Evolutionary conservation across 2,113 vertebrate species (phyloP).

Genomic region (Bungarus multicinctus): DNA sequence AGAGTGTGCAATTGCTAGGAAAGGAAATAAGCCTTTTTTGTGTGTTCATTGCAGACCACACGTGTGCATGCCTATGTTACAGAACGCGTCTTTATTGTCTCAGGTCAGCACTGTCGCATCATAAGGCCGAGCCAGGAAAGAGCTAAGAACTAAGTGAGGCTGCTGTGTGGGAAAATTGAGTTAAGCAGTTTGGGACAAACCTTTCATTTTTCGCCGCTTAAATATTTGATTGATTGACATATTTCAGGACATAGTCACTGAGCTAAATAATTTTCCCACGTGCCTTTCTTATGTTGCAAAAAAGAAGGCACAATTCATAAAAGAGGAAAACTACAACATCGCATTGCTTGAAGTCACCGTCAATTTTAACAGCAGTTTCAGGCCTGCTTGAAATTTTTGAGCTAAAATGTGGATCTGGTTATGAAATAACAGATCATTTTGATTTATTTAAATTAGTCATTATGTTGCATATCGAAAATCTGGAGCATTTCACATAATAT

Average conservation of each 20-base stretch:
- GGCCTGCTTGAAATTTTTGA: slow-evolving; percentile 20
- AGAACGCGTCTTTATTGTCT: slow-evolving; percentile 8
- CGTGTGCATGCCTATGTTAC: background rate
- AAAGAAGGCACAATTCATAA: slow-evolving; percentile 14
- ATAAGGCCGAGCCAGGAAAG: background rate
- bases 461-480: background rate
- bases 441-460: background rate
- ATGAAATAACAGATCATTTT: background rate
- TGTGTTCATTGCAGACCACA: background rate
- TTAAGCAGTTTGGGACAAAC: background rate
- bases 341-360: slow-evolving; percentile 40
- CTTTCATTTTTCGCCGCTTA: slow-evolving; percentile 15
- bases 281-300: slow-evolving; percentile 25
- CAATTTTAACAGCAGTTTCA: background rate
- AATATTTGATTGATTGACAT: background rate
- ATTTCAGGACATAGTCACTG: background rate
- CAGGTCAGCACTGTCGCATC: fast-evolving
- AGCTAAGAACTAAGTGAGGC: background rate
- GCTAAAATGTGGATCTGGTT: slow-evolving; percentile 1
- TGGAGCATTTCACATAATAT: background rate
- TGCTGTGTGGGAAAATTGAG: background rate
- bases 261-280: background rate
- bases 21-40: slow-evolving; percentile 11
- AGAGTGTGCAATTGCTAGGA: background rate
- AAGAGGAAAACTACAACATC: background rate